Evolutionary conservation across 2,888 invertebrate species (phyloP).

Genomic region (Entomobrya multifasciata): DNA sequence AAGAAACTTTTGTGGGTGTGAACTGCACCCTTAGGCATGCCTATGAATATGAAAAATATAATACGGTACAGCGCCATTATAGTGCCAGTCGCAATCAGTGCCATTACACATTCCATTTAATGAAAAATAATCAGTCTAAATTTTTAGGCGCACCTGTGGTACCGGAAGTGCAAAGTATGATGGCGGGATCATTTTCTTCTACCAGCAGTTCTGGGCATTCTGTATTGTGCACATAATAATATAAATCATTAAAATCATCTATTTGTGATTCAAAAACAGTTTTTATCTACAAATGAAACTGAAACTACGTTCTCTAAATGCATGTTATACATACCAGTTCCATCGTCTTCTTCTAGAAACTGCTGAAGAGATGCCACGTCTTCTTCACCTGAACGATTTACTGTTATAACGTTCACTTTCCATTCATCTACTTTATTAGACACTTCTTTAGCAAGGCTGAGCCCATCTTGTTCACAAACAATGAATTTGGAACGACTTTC

Average conservation of each 20-base stretch:
- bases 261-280: no score
- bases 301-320: no score
- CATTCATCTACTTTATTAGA: conserved; percentile 55
- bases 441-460: conserved; percentile 51
- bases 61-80: no score
- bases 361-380: conserved; percentile 2
- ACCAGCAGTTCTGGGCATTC: conserved; percentile 55
- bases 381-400: conserved; percentile 8
- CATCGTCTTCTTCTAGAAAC: conserved; percentile 53
- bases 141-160: conserved; percentile 74
- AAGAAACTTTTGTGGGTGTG: conserved; percentile 72
- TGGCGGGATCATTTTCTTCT: conserved; percentile 62
- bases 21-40: conserved; percentile 74
- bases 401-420: conserved; percentile 72
- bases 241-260: conserved; percentile 49
- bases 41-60: background rate
- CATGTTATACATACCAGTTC: conserved; percentile 20
- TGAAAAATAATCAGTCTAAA: background rate
- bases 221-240: conserved; percentile 64
- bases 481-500: conserved; percentile 76
- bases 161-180: conserved; percentile 76
- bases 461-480: conserved; percentile 73
- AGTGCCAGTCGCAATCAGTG: no score
- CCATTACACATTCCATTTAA: background rate
- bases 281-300: no score